A percentile compares a stretch with the other conserved stretches of the same genome.
These are phyloP conservation scores for Mesoligia furuncula DNA, from an alignment of 2,888 invertebrate genomes.

Conservation along the genomic window DNA sequence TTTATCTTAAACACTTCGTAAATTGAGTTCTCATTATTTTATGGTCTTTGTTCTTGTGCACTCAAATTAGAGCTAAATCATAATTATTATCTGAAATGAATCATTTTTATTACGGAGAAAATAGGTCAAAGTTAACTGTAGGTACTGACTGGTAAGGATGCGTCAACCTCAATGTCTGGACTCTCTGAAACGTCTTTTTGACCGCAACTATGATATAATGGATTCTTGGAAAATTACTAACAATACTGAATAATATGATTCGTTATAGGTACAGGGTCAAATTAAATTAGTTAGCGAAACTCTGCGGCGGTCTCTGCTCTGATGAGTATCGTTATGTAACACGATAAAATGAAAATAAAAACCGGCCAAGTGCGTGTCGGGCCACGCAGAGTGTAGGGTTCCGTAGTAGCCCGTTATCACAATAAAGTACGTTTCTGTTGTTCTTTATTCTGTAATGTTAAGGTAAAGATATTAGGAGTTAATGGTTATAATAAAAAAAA, in stretches of 20 bases:
- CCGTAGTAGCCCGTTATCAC: too few species aligned
- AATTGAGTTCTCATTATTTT: constrained; percentile 41
- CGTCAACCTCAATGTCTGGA: constrained; percentile 32
- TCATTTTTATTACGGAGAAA: background rate
- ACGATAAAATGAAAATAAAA: background rate
- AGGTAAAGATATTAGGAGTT: too few species aligned
- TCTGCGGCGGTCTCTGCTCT: too few species aligned
- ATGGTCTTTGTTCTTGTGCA: constrained; percentile 34
- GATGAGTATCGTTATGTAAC: background rate
- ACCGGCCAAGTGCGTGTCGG: too few species aligned
- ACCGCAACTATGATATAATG: constrained; percentile 36
- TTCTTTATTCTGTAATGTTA: too few species aligned
- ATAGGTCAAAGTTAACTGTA: constrained; percentile 12
- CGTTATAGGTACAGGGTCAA: background rate
- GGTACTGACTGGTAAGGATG: background rate
- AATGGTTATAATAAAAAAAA: too few species aligned
- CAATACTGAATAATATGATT: constrained; percentile 27
- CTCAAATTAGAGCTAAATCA: constrained; percentile 8
- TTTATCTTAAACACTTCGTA: constrained; percentile 32
- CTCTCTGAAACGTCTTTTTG: constrained; percentile 5
- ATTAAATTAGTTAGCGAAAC: background rate
- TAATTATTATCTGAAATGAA: background rate
- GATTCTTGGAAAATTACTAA: constrained; percentile 44
- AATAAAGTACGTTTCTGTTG: too few species aligned
- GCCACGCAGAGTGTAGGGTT: too few species aligned